phyloP scores from a whole-genome alignment of 2,113 vertebrate genomes.

The Oryzias javanicus region DNA sequence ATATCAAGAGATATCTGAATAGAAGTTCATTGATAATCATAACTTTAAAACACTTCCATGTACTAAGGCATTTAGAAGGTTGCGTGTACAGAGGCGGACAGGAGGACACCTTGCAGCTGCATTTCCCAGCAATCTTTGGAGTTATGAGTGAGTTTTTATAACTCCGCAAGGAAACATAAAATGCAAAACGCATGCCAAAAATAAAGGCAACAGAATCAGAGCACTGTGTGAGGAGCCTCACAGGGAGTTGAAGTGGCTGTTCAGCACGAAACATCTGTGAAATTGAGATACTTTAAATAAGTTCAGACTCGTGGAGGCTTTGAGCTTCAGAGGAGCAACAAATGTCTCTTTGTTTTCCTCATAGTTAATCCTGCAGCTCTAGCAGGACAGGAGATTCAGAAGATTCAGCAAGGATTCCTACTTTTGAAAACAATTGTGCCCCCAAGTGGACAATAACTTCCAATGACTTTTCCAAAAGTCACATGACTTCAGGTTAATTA shows the following conservation, averaged over 20 bases:
- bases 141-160: constrained; percentile 39
- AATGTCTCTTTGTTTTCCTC: constrained; percentile 36
- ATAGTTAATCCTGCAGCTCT: background rate
- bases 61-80: background rate
- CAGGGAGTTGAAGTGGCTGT: constrained; percentile 51
- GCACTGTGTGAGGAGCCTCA: constrained; percentile 58
- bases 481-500: too few species aligned
- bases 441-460: too few species aligned
- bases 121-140: constrained; percentile 41
- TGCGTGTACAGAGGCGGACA: constrained; percentile 4
- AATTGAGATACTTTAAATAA: constrained; percentile 61
- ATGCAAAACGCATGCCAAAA: constrained; percentile 67
- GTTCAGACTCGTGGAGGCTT: constrained; percentile 21
- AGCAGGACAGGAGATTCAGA: background rate
- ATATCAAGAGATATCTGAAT: too few species aligned
- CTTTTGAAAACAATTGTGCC: too few species aligned
- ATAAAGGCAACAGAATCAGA: constrained; percentile 70
- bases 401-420: too few species aligned
- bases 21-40: too few species aligned
- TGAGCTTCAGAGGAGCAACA: constrained; percentile 36
- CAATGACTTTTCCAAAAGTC: too few species aligned
- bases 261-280: constrained; percentile 59
- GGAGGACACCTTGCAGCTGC: constrained; percentile 58
- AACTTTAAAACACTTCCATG: background rate
- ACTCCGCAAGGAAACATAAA: constrained; percentile 64